phyloP scores from a whole-genome alignment of 2,888 invertebrate genomes.

The Acrocera orbiculus region DNA sequence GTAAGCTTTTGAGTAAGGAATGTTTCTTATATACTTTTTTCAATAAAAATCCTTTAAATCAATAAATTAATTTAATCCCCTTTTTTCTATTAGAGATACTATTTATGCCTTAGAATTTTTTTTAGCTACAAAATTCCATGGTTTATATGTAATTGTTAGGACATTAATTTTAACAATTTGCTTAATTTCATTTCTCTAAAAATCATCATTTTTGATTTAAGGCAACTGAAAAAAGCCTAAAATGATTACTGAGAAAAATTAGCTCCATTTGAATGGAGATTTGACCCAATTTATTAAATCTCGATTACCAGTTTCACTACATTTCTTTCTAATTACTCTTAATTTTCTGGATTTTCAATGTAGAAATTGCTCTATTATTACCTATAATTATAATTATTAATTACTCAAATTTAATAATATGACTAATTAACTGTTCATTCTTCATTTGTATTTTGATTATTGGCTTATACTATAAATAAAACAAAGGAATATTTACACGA shows the following conservation, averaged over 20 bases:
- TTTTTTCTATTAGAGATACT: slow-evolving; percentile 40
- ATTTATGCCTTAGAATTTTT: slow-evolving; percentile 52
- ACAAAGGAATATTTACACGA: slow-evolving; percentile 43
- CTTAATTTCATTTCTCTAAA: slow-evolving; percentile 35
- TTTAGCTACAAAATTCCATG: slow-evolving; percentile 59
- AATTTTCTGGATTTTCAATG: slow-evolving; percentile 57
- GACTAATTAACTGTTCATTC: slow-evolving; percentile 21
- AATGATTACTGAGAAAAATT: slow-evolving; percentile 45
- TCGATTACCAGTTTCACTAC: slow-evolving; percentile 38
- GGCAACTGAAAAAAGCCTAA: slow-evolving; percentile 42
- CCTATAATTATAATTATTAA: slow-evolving; percentile 36
- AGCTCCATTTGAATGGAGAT: slow-evolving; percentile 46
- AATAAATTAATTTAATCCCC: too few relatives aligned
- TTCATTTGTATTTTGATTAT: slow-evolving; percentile 37
- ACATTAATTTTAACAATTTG: slow-evolving; percentile 36
- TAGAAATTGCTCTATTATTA: slow-evolving; percentile 47
- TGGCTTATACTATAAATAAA: slow-evolving; percentile 37
- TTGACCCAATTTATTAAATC: slow-evolving; percentile 36
- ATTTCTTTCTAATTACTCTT: slow-evolving; percentile 48
- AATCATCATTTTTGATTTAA: slow-evolving; percentile 46
- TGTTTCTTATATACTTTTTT: too few relatives aligned
- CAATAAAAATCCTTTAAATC: too few relatives aligned
- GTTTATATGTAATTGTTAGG: slow-evolving; percentile 50
- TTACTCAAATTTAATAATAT: slow-evolving; percentile 20
- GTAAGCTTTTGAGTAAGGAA: too few relatives aligned